Base-by-base conservation (phyloP, 1,140 invertebrate species). In the Listronotus bonariensis region DNA sequence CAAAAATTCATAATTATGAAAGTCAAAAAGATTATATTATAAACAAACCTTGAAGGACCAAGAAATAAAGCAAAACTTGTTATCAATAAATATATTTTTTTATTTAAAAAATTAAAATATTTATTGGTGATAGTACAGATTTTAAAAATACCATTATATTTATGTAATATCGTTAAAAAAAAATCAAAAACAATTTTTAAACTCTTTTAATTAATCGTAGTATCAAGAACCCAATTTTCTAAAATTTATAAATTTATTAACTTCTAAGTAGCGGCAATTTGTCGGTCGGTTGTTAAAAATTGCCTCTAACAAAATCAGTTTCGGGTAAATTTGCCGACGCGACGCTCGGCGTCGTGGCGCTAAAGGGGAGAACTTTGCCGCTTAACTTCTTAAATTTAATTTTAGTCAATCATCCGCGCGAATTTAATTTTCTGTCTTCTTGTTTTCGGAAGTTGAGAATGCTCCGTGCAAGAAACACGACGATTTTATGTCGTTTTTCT, bases 351-450 rank as follows among this genome's bases (percentile, higher is more conserved):
- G 40, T 54, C 59, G 31, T 36, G 48, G 41, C 59, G 59, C 38
- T 45, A 69, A 74, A 75, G 70, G 72, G 69, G 72, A 63, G 72
- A 72, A 74, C 72, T 69, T 73, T 73, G 74, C 72, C 73, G 72
- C 74, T 76, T 76, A 76, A 76, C 68, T 77, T 77, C 72, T 74
- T 74, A 74, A 74, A 78, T 78, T 76, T 77, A 78, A 77, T 78
- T 78, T 76, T 70, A 75, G 73, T 75, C 74, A 75, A 74, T 77
- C 74, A 76, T 73, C 70, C 68, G 52, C 31, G 60, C n/a, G 52
- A 55, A 63, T 63, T 63, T 63, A 46, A 63, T 63, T 63, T 45
- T 54, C 40, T 20, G 34, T 63, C 31, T 53, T 38, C 8, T 14
- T 18, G 52, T 41, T 41, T 54, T 11, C 11, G 14, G 45, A 17